Base-by-base conservation (phyloP, 2,888 invertebrate species). In the Galerucella calmariensis region DNA sequence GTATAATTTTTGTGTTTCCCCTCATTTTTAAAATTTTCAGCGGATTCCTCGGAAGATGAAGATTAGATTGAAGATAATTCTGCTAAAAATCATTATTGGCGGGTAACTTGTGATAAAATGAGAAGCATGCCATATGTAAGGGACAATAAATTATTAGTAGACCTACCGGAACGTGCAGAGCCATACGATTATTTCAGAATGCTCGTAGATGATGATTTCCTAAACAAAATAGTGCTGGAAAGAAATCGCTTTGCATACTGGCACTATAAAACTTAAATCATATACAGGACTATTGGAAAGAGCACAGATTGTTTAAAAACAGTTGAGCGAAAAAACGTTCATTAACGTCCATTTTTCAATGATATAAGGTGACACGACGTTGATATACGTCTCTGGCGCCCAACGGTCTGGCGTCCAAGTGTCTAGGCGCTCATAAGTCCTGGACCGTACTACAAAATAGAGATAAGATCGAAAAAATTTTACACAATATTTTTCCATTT, bases 151-250 rank as follows among this genome's bases (percentile, higher is more conserved):
- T 63, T 69, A 53, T 27, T 69, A 51, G 48, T 51, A 12, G 16
- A 51, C 35, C 69, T 44, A 6, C 69, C 46, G 27, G 69, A 51
- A 63, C 53, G 20, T 61, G 5, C 16, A 16, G 20, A 69, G 20
- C 69, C 62, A 51, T 62, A 62, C 46, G 63, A 69, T 69, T 69
- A 62, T 53, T 69, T 61, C 61, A 69, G 27, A 59, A 24, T 61
- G 16, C 44, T 69, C 27, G 11, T 69, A 20, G 48, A 61, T 61
- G 44, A 48, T 6, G 41, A 46, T 20, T 68, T 59, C 24, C 58
- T 68, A 58, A 12, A 56, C 35, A 16, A 53, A 48, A 69, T 61
- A 24, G 61, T 61, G 46, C 20, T 46, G 46, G 46, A 69, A 61
- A 69, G 48, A 41, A 69, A 69, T 61, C 44, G 27, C 16, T 69